Percentiles rank a stretch among this genome's conserved stretches.
phyloP scores from a whole-genome alignment of 1,140 invertebrate genomes.

The Diuraphis noxia region DNA sequence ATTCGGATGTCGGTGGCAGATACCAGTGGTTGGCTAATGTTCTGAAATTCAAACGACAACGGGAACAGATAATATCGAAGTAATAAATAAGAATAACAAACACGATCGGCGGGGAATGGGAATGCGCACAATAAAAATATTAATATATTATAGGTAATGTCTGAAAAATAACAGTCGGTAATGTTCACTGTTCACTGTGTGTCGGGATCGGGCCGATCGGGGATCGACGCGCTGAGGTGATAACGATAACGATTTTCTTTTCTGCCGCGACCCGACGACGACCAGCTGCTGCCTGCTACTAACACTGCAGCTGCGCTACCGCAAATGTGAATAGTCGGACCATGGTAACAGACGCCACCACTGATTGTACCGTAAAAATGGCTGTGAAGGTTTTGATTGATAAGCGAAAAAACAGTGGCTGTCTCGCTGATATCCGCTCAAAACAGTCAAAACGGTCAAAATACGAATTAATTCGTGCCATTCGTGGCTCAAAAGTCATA shows the following conservation, averaged over 20 bases:
- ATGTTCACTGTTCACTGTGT: neutral
- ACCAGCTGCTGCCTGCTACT: too few relatives aligned
- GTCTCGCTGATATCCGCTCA: too few relatives aligned
- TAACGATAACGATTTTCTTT: constrained; percentile 22
- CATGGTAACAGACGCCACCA: neutral
- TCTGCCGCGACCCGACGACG: neutral
- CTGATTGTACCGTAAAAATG: neutral
- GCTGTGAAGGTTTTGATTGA: neutral
- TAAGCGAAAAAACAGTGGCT: neutral
- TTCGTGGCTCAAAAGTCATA: too few relatives aligned
- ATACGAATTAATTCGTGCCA: too few relatives aligned
- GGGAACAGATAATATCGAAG: neutral
- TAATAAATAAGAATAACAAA: neutral
- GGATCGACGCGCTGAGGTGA: neutral
- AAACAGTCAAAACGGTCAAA: too few relatives aligned
- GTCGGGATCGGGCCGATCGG: neutral
- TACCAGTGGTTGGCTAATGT: neutral
- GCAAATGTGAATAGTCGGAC: too few relatives aligned
- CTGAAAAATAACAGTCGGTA: neutral
- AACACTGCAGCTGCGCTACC: too few relatives aligned
- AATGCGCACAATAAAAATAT: neutral
- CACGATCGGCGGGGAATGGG: neutral
- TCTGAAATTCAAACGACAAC: neutral
- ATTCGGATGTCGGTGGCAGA: neutral
- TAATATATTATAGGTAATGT: too few relatives aligned